These are phyloP conservation scores for Onthophagus taurus DNA, from an alignment of 1,140 invertebrate species.

Conservation along the genomic window DNA sequence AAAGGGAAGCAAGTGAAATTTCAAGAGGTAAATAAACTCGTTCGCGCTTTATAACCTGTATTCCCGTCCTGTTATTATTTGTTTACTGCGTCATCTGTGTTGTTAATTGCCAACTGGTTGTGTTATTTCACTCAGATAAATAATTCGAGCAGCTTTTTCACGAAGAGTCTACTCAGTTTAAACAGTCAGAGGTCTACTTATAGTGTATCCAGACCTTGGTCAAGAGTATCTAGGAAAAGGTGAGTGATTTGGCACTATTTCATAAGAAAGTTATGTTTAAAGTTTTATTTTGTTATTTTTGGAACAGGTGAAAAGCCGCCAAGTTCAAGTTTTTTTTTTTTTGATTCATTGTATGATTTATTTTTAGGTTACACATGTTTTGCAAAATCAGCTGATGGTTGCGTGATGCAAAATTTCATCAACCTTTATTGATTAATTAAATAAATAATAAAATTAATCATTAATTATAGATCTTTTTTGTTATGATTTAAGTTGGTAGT, in stretches of 20 bases:
- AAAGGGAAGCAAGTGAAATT: conserved; percentile 9
- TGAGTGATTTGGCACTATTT: background rate
- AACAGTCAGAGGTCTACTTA: conserved; percentile 9
- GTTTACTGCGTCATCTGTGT: conserved; percentile 13
- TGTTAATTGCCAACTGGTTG: conserved; percentile 3
- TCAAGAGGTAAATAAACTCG: conserved; percentile 14
- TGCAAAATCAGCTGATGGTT: too few species aligned
- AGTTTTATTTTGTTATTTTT: background rate
- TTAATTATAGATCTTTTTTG: too few species aligned
- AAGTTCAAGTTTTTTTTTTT: conserved; percentile 3
- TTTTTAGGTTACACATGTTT: too few species aligned
- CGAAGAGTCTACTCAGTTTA: conserved; percentile 7
- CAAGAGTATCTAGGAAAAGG: conserved; percentile 12
- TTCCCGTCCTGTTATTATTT: too few species aligned
- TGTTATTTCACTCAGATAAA: conserved; percentile 9
- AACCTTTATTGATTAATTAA: too few species aligned
- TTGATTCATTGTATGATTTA: background rate
- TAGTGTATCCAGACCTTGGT: conserved; percentile 12
- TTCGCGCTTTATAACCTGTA: conserved; percentile 11
- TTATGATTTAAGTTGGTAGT: background rate
- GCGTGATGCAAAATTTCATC: too few species aligned
- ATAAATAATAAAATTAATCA: too few species aligned
- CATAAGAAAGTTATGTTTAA: background rate
- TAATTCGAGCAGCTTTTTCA: conserved; percentile 2
- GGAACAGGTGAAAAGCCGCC: too few species aligned